Evolutionary conservation across 2,888 invertebrate species (phyloP).

Genomic region (Dryobotodes eremita): DNA sequence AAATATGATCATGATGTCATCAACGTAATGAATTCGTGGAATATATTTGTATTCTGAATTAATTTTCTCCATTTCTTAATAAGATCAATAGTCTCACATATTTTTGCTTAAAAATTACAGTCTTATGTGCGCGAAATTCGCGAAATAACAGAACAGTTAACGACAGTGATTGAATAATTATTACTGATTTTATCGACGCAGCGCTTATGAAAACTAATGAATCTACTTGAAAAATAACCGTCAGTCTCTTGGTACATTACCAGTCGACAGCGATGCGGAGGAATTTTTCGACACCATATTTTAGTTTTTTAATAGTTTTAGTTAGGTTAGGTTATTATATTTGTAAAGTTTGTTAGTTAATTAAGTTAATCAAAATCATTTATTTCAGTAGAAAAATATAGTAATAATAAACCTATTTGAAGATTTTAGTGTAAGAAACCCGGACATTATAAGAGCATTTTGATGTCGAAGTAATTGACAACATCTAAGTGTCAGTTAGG

Average conservation of each 20-base stretch:
- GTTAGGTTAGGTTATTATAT: too few relatives aligned
- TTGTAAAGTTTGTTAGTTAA: too few relatives aligned
- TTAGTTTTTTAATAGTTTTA: too few relatives aligned
- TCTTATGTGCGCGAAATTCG: too few relatives aligned
- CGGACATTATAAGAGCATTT: background rate
- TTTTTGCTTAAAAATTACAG: background rate
- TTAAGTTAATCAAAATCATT: too few relatives aligned
- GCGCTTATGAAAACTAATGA: background rate
- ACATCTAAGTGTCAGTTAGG: background rate
- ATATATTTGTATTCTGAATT: slow-evolving; percentile 34
- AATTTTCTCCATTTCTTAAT: slow-evolving; percentile 1
- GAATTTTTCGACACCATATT: too few relatives aligned
- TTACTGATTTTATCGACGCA: background rate
- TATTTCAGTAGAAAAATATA: too few relatives aligned
- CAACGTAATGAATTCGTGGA: slow-evolving; percentile 42
- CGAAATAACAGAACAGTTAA: too few relatives aligned
- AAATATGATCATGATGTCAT: slow-evolving; percentile 57
- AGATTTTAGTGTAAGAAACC: background rate
- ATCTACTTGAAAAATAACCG: background rate
- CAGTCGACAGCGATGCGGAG: too few relatives aligned
- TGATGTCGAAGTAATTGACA: background rate
- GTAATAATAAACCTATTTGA: background rate
- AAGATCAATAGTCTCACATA: background rate
- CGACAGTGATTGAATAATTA: background rate
- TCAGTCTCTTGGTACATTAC: too few relatives aligned